phyloP scores from a whole-genome alignment of 2,888 invertebrate species.

The Nyleta sp. region DNA sequence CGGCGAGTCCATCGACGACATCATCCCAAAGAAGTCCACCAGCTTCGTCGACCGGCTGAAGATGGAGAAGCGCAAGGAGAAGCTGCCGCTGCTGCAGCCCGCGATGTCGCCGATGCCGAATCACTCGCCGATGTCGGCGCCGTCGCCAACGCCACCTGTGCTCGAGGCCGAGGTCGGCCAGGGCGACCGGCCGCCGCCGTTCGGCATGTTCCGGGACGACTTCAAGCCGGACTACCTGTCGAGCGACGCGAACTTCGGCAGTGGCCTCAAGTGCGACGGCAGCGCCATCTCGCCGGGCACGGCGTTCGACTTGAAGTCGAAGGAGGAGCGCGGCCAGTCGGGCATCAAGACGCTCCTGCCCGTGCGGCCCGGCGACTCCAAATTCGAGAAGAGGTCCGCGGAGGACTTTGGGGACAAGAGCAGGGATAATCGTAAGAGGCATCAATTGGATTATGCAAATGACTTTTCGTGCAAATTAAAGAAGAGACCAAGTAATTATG shows the following conservation, averaged over 20 bases:
- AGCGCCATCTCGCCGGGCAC: slow-evolving; percentile 79
- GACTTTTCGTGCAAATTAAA: slow-evolving; percentile 72
- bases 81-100: slow-evolving; percentile 61
- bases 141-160: slow-evolving; percentile 60
- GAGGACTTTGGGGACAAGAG: slow-evolving; percentile 74
- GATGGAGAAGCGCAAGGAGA: no score
- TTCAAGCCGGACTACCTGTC: slow-evolving; percentile 70
- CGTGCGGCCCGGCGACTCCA: slow-evolving; percentile 75
- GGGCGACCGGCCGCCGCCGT: slow-evolving; percentile 59
- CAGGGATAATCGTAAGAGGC: slow-evolving; percentile 75
- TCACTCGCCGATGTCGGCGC: slow-evolving; percentile 47
- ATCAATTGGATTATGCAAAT: slow-evolving; percentile 74
- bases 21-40: no score
- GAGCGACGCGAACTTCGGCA: slow-evolving; percentile 40
- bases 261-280: slow-evolving; percentile 18
- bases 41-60: no score
- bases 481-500: slow-evolving; percentile 72
- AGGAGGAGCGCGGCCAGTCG: slow-evolving; percentile 80
- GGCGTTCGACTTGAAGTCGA: slow-evolving; percentile 78
- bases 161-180: slow-evolving; percentile 68
- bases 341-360: slow-evolving; percentile 84
- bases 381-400: slow-evolving; percentile 72
- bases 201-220: slow-evolving; percentile 69
- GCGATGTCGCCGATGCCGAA: slow-evolving; percentile 65
- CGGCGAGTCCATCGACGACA: no score